Evolutionary conservation across 1,140 invertebrate species (phyloP), one percentile per base, ranked within the genome.

Genomic region (Drosophila lowei): DNA sequence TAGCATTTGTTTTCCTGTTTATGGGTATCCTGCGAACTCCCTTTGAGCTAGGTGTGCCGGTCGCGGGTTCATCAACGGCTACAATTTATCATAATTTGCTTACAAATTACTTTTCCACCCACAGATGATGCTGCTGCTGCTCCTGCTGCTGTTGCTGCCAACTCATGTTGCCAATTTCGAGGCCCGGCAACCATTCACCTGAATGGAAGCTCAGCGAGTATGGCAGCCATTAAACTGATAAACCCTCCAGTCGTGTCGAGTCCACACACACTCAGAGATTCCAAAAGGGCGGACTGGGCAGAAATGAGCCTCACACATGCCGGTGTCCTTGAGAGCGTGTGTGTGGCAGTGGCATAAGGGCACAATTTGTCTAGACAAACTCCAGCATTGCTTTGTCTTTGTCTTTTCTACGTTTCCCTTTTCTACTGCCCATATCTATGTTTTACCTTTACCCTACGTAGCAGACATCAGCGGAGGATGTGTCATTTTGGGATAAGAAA

Each of bases 81-180:
- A 74, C 73, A 67, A 86, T 85, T 85, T 86, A 86, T 85, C 81
- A 85, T 85, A 86, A 85, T 86, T 86, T 85, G 80, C 64, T 60
- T 50, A 47, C 68, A 86, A 85, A 85, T 85, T 85, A 85, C 81
- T 88, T 85, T 68, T 75, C 57, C 46, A 62, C 48, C 28, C 49
- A 44, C 61, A 73, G 60, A 53, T 72, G 71, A 60, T 38, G 71
- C 25, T 49, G 48, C 16, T 53, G 15, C 13, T 8, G n/a, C 0
- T 25, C 25, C 25, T 3, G 28, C 18, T 18, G 28, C 28, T 34
- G 30, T 34, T 47, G 23, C 63, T 66, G 68, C 64, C 64, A 63
- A 80, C 80, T 84, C 80, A 84, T 66, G 76, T 76, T 84, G 79
- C 79, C 80, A 79, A 84, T 84, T 84, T 72, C 66, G 43, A 55